Percentiles rank a stretch among this genome's conserved stretches.
phyloP scores from a whole-genome alignment of 2,113 vertebrate genomes.

The Jaculus jaculus region DNA sequence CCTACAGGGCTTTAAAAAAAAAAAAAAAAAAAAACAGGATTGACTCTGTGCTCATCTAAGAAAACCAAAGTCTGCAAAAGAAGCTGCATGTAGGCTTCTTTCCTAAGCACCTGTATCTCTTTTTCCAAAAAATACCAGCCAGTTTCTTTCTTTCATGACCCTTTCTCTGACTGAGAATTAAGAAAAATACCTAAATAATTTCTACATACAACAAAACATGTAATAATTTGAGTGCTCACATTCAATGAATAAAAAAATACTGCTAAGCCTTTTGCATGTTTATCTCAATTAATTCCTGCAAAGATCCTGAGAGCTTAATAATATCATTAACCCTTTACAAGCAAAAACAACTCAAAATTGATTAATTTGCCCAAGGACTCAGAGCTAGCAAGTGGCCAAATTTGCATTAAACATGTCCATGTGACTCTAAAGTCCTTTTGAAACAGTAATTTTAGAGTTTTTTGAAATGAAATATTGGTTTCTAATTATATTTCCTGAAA shows the following conservation, averaged over 20 bases:
- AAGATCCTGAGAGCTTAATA: neutral
- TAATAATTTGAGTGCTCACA: neutral
- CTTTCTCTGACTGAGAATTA: neutral
- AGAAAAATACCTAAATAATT: conserved; percentile 2
- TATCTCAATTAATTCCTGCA: neutral
- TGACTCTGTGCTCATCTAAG: neutral
- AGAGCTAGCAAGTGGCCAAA: conserved; percentile 11
- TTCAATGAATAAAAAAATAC: neutral
- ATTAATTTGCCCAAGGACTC: neutral
- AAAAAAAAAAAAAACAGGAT: neutral
- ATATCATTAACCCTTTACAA: neutral
- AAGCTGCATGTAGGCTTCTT: neutral
- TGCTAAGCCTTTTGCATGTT: neutral
- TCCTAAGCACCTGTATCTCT: neutral
- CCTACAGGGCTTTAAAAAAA: neutral
- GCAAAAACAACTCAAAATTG: conserved; percentile 23
- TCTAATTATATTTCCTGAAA: conserved; percentile 35
- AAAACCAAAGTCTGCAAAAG: neutral
- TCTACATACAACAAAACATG: neutral
- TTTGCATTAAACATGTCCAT: neutral
- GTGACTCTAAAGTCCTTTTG: neutral
- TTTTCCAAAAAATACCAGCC: neutral
- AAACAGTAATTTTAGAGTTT: neutral
- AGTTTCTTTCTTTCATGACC: neutral
- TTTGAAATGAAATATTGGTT: conserved; percentile 3